phyloP scores from a whole-genome alignment of 2,888 invertebrate genomes.

The Ichneumoninae sp. region DNA sequence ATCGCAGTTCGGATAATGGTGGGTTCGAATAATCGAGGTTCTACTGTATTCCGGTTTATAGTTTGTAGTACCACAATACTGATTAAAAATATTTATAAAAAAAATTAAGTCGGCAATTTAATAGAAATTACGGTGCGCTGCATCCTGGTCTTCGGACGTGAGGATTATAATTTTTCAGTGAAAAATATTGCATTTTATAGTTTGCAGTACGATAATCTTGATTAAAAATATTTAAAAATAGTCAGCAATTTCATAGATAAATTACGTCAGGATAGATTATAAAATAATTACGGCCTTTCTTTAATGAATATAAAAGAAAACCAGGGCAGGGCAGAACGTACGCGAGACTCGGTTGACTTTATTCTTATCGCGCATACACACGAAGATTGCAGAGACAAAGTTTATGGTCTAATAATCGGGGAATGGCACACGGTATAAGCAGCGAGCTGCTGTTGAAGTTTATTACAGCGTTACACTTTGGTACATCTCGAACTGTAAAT shows the following conservation, averaged over 20 bases:
- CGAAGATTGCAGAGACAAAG: slow-evolving; percentile 45
- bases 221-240: background rate
- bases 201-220: no score
- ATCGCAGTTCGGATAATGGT: no score
- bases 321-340: background rate
- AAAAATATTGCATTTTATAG: no score
- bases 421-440: slow-evolving; percentile 16
- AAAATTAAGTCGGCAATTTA: no score
- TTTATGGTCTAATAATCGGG: slow-evolving; percentile 60
- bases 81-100: no score
- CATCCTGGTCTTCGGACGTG: no score
- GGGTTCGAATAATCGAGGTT: no score
- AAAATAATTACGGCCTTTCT: background rate
- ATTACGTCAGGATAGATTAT: background rate
- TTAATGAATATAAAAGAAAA: slow-evolving; percentile 6
- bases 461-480: slow-evolving; percentile 23
- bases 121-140: no score
- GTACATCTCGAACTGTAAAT: slow-evolving; percentile 2
- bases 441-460: slow-evolving; percentile 15
- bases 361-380: slow-evolving; percentile 21
- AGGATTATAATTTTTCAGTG: no score
- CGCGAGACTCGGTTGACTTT: background rate
- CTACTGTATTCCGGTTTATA: no score
- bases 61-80: no score
- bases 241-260: background rate